Evolutionary conservation across 1,140 invertebrate species (phyloP), one percentile per base, ranked within the genome.

Genomic region (Pinna nobilis): DNA sequence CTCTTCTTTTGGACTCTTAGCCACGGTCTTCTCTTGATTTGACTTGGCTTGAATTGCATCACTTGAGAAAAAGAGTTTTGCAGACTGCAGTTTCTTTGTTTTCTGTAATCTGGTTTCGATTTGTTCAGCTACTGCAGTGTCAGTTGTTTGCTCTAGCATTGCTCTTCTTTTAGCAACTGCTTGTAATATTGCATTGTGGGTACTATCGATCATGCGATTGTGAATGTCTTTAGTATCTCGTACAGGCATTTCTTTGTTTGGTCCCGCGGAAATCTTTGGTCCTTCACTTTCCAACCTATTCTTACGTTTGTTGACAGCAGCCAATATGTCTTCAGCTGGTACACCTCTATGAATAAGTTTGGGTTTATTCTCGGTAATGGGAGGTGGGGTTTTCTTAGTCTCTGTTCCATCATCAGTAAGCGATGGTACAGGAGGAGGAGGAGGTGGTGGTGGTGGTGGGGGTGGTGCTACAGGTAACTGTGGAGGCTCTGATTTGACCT

Each of bases 61-160:
- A 74, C 79, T 74, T 44, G 79, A 55, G 37, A 79, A 74, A 28
- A 74, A 78, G 53, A 79, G 80, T 68, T 86, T 87, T 53, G 81
- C 79, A 15, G 84, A 78, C 51, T 87, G 85, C 25, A 87, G 68
- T 71, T 86, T 87, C 74, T 85, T 85, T 25, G 83, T 86, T 76
- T 83, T 84, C 51, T 87, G 80, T 32, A 87, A 69, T 53, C 74
- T 75, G n/a, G 78, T 76, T 72, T 87, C 85, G 33, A 87, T 87
- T 23, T 74, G 66, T 33, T 84, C 77, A 49, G 85, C 79, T 47
- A 87, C 79, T n/a, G 74, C 49, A 28, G 64, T 70, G 28, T 86
- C 79, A 1, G 72, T 60, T 15, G 59, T 74, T 51, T 78, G 59
- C 35, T 84, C 78, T 15, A 87, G 68, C 9, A 76, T 55, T 51